Base-by-base conservation (phyloP, 2,113 vertebrate genomes). In the Chunga burmeisteri region DNA sequence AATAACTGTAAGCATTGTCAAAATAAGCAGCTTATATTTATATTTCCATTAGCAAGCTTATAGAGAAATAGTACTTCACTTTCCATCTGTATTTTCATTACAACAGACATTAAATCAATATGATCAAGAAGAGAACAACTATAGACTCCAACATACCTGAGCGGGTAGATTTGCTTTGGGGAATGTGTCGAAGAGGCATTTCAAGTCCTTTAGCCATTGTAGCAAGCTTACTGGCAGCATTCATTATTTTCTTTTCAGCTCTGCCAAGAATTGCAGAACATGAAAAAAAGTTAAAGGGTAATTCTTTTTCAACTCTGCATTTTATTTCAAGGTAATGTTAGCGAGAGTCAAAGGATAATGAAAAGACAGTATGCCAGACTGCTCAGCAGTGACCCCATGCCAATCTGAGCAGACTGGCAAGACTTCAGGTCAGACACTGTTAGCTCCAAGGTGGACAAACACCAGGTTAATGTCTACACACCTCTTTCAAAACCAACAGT, bases 221-320 rank as follows among this genome's bases (percentile, higher is more conserved):
- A 40, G 98, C 99, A 81, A 99, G 98, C 92, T 99, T 99, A 98
- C 99, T 98, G 70, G 99, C 99, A 95, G 99, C 99, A 77, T 98
- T 98, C 94, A 99, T 99, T 91, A 99, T 99, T 97, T 99, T 99
- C 96, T 99, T 99, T 87, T 99, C 99, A 88, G 99, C 98, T 61
- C 99, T 99, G 95, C 67, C 50, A 90, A 94, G 73, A 96, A 96
- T 93, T 96, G 68, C 79, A 97, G 71, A 95, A 95, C 32, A 93
- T 30, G 19, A n/a, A 21, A 8, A 6, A 11, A 56, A 67, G 32
- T 59, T 81, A 59, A 74, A 68, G 20, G 16, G 13, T 15, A 81
- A 70, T 81, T 89, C 34, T 44, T 82, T 73, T 93, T 73, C 17
- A 92, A 20, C 36, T 59, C 55, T 53, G 23, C n/a, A 25, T 66